phyloP scores from a whole-genome alignment of 2,113 vertebrate species.

The Puffinus mauretanicus region DNA sequence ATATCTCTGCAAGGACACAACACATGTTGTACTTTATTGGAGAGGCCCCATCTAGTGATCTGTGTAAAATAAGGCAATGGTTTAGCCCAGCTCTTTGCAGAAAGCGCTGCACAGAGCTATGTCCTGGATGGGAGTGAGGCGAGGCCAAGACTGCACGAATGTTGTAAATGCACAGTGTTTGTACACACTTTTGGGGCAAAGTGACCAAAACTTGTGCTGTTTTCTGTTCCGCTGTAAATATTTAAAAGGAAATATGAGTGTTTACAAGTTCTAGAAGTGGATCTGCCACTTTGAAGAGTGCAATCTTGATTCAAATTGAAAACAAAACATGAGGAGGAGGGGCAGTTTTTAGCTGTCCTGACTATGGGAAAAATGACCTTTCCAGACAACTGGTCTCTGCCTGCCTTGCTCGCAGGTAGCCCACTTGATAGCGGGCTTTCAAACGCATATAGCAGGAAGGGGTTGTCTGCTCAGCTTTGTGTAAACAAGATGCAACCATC shows the following conservation, averaged over 20 bases:
- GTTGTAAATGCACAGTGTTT: background rate
- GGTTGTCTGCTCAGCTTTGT: background rate
- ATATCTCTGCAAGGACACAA: background rate
- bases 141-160: background rate
- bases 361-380: background rate
- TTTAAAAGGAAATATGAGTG: background rate
- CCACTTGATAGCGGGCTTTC: background rate
- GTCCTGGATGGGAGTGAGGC: background rate
- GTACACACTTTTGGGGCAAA: background rate
- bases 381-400: background rate
- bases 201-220: background rate
- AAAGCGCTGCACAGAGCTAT: background rate
- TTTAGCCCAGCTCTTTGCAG: background rate
- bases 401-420: background rate
- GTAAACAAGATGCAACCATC: background rate
- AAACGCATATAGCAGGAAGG: background rate
- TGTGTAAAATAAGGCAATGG: background rate
- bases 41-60: background rate
- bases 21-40: background rate
- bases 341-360: background rate
- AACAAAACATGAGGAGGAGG: background rate
- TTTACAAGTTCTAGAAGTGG: background rate
- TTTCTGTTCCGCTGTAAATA: background rate
- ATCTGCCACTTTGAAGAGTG: background rate
- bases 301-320: background rate